Evolutionary conservation across 2,797 vertebrate species (phyloP), one percentile per base, ranked within the genome.

Genomic region (Steatocranus sp.): DNA sequence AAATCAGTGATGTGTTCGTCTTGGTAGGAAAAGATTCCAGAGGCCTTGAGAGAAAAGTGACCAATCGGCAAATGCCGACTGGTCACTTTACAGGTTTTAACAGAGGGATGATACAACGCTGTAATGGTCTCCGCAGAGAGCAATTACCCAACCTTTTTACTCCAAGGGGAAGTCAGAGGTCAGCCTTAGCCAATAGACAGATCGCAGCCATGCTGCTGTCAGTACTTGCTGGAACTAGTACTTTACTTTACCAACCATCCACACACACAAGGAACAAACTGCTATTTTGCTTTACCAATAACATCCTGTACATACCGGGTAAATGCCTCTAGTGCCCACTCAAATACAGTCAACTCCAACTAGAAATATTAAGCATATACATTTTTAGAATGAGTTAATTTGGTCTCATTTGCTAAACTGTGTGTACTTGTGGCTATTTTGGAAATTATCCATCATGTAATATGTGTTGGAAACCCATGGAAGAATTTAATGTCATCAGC

Each of bases 111-210:
- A 63, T 85, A 41, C 63, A 76, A 82, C 68, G 66, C 84, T 87
- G 36, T 50, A 87, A 89, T 15, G 63, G 83, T 83, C 84, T 86
- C 85, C 17, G 9, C 18, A 68, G 83, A 68, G 83, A 81, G 82
- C 88, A 91, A 87, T 91, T 90, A 88, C 86, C 70, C 50, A 53
- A 58, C 23, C 50, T 78, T 53, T 85, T 11, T 50, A 49, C 74
- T 87, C 78, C 9, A 34, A 50, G n/a, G 61, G 68, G 25, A 78
- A 85, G 85, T 82, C 82, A 79, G 9, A 76, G 80, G 81, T 76
- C 77, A 36, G 48, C 48, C 15, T 25, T 14, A 3, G 34, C 78
- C 53, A 73, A 48, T n/a, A 73, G 9, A 43, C 61, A 80, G 51
- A 78, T 78, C 25, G 2, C 7, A 17, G 61, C 61, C 23, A 58